Evolutionary conservation across 1,140 invertebrate species (phyloP).

Genomic region (Octopus sinensis): DNA sequence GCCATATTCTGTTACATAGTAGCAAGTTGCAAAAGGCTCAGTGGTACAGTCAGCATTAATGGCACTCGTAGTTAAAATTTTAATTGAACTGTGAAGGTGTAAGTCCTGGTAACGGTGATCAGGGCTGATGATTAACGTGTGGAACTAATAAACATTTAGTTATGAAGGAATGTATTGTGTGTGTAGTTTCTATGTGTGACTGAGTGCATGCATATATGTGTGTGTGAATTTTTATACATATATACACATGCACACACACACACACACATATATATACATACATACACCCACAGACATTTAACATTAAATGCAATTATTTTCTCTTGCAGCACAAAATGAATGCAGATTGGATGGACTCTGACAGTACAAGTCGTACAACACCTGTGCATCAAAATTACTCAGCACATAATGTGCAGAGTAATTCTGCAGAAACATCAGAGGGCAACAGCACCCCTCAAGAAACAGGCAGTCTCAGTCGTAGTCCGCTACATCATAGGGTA

Average conservation of each 20-base stretch:
- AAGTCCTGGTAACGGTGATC: too few relatives aligned
- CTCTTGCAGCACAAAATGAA: not conserved
- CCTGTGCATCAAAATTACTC: not conserved
- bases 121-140: not conserved
- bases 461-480: not conserved
- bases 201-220: not conserved
- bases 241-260: not conserved
- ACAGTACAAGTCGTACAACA: not conserved
- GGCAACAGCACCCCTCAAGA: not conserved
- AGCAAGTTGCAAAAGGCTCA: too few relatives aligned
- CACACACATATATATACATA: not conserved
- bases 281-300: not conserved
- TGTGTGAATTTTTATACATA: not conserved
- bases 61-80: too few relatives aligned
- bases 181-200: not conserved
- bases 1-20: too few relatives aligned
- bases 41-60: too few relatives aligned
- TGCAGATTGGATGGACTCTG: not conserved
- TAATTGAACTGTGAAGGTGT: too few relatives aligned
- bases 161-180: not conserved
- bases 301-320: not conserved
- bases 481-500: not conserved
- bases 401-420: not conserved
- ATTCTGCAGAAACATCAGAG: not conserved
- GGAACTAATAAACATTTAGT: not conserved